phyloP scores from a whole-genome alignment of 92 coral and sea anemone genomes.

The Epizoanthus scotinus region DNA sequence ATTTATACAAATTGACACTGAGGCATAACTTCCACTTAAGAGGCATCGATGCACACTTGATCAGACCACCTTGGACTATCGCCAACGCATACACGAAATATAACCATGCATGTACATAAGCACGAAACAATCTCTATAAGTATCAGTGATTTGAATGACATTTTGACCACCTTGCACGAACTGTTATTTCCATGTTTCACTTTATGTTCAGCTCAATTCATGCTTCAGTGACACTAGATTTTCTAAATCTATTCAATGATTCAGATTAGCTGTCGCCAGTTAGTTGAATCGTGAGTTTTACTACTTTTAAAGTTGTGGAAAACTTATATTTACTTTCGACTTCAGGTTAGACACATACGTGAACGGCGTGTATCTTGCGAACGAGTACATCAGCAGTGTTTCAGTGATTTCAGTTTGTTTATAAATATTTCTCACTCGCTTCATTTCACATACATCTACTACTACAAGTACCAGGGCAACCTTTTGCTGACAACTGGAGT shows the following conservation, averaged over 20 bases:
- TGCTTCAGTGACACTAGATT: conserved; percentile 22
- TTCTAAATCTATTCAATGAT: conserved; percentile 33
- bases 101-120: too few species aligned
- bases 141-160: too few species aligned
- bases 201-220: not conserved
- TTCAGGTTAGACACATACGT: not conserved
- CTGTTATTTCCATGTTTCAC: not conserved
- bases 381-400: too few species aligned
- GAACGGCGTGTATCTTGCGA: not conserved
- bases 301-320: not conserved
- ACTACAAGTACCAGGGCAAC: too few species aligned
- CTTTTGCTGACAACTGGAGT: not conserved
- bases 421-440: not conserved
- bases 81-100: too few species aligned
- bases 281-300: not conserved
- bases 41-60: too few species aligned
- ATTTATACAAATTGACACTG: too few species aligned
- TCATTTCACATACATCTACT: not conserved
- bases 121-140: too few species aligned
- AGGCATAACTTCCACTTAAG: too few species aligned
- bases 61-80: too few species aligned
- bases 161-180: too few species aligned
- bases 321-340: not conserved
- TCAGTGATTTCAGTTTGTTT: not conserved
- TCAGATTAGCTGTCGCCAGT: not conserved